These are phyloP conservation scores for Boulengeromyrus knoepffleri DNA, from an alignment of 2,113 vertebrate genomes.

Conservation along the genomic window DNA sequence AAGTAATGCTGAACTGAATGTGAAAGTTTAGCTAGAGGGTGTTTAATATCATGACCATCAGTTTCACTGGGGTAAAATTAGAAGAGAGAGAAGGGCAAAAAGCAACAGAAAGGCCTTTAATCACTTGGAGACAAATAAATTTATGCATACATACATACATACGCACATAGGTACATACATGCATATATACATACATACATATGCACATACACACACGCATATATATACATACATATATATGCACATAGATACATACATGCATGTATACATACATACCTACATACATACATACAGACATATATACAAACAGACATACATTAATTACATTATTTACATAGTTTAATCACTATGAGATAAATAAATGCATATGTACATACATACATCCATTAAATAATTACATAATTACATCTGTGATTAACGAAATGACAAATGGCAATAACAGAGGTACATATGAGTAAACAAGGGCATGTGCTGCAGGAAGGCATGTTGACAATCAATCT, in stretches of 20 bases:
- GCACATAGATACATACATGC: too few species aligned
- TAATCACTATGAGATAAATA: neutral
- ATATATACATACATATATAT: too few species aligned
- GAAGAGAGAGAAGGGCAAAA: neutral
- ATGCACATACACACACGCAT: too few species aligned
- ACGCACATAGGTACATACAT: too few species aligned
- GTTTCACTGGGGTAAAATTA: neutral
- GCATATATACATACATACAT: too few species aligned
- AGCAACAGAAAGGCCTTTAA: neutral
- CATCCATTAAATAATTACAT: neutral
- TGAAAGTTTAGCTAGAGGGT: neutral
- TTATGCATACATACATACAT: neutral
- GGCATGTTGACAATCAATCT: neutral
- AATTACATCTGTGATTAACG: neutral
- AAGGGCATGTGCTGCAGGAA: neutral
- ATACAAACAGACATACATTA: too few species aligned
- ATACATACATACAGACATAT: too few species aligned
- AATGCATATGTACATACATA: neutral
- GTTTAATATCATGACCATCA: neutral
- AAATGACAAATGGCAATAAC: neutral
- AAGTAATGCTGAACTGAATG: neutral
- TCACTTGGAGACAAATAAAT: neutral
- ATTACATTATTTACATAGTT: neutral
- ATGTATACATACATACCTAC: too few species aligned
- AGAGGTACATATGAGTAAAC: neutral